Conservation (phyloP, 2,113 vertebrate species). For the Trogon surrucura region DNA sequence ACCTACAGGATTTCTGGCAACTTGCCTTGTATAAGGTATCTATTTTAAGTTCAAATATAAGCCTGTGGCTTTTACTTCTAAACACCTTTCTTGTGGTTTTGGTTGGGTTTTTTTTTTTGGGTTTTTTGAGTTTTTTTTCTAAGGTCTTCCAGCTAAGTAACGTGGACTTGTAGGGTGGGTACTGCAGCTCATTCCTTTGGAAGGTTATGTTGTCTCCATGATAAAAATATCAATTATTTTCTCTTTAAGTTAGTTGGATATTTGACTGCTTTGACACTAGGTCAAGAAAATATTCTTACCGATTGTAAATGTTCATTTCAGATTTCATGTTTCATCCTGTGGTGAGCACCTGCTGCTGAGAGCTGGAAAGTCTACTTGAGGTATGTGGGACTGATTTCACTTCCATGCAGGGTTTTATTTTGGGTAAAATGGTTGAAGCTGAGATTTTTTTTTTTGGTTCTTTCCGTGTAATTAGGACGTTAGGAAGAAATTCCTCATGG, state of each 20-base stretch:
- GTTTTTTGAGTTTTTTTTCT: background rate
- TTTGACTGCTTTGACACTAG: background rate
- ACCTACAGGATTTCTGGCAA: background rate
- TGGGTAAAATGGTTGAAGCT: background rate
- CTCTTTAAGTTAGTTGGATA: background rate
- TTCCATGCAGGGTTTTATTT: background rate
- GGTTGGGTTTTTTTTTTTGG: background rate
- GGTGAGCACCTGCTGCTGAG: constrained; percentile 30
- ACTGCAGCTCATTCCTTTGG: background rate
- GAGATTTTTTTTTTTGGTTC: background rate
- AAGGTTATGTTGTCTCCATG: background rate
- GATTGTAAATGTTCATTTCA: constrained; percentile 49
- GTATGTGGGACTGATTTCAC: background rate
- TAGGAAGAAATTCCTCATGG: too few species aligned
- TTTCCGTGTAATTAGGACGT: background rate
- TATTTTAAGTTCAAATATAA: background rate
- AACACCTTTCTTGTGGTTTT: background rate
- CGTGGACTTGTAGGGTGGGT: background rate
- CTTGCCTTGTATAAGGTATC: background rate
- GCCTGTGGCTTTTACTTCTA: background rate
- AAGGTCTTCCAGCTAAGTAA: background rate
- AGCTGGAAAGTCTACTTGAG: constrained; percentile 57
- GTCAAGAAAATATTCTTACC: background rate
- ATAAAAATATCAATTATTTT: background rate
- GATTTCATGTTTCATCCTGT: constrained; percentile 42